Base-by-base conservation (phyloP, 1,140 invertebrate genomes). In the Yoshiicerus persimilis region DNA sequence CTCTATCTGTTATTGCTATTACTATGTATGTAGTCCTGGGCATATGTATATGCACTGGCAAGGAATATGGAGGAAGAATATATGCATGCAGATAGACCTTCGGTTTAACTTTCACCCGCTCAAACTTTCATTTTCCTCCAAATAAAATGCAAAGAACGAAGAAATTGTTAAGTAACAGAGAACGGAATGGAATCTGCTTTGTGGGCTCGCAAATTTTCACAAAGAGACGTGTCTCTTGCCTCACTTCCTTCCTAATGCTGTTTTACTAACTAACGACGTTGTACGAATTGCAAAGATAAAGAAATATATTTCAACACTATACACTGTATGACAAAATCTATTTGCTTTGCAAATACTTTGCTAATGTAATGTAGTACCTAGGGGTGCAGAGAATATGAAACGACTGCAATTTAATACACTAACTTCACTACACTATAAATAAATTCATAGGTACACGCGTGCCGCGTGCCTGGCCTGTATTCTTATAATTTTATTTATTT, bases 221-320 rank as follows among this genome's bases (percentile, higher is more conserved):
- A 80, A n/a, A 80, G 75, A 80, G 75, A 80, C 75, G 75, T 80
- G 75, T 80, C 75, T 80, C 16, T 70, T 38, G 32, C 75, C 32
- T 80, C 32, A 34, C 75, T n/a, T 80, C 30, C 32, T 80, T 80
- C 75, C 75, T 80, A 80, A 80, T 36, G 32, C 75, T 80, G 75
- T 80, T 80, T 80, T 80, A 80, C 75, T 80, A 80, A 80, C 75
- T 80, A 80, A 80, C 32, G 75, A 80, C 75, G 32, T 38, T 80
- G 32, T 80, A 23, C 20, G 75, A 80, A 80, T 80, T 38, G 32
- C 75, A 34, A 80, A 80, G 16, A 80, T 36, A 80, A 34, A 80
- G 47, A 56, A 56, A 56, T 56, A 56, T 56, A 56, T 56, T 56
- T 56, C 47, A n/a, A 56, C 20, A n/a, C 47, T 56, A 16, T n/a